Evolutionary conservation across 2,113 vertebrate species (phyloP), one percentile per base, ranked within the genome.

Genomic region (Gallinago media): DNA sequence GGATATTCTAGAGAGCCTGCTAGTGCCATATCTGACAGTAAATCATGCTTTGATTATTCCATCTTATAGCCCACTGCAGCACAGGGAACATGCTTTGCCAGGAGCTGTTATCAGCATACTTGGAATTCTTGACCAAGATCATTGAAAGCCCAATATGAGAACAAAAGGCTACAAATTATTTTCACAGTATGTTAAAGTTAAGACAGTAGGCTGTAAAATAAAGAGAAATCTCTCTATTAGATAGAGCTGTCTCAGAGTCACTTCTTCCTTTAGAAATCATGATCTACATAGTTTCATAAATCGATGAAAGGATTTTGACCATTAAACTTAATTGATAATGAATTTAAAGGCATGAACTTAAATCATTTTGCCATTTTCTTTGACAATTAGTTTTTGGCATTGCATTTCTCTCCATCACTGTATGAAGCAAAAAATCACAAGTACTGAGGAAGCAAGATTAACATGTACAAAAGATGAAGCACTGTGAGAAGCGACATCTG

Each of bases 261-360:
- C 88, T 97, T 95, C 95, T 97, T 97, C 95, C 94, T 97, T 95
- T 94, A 91, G 94, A 97, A 98, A 97, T 96, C 94, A 97, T 94
- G 93, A 98, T 97, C 96, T 97, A 95, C 95, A 95, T 34, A 86
- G 77, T 96, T 98, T 93, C 91, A 96, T 96, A 95, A 98, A 96
- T 96, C 54, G 55, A 97, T 96, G 49, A 94, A 97, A 96, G 91
- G 92, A 85, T 97, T 97, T 96, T 98, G 97, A 97, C 97, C 89
- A 94, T 97, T 97, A 96, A 98, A 97, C 79, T 97, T 97, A 97
- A 98, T 97, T 98, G 97, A 97, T 97, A 95, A 65, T 96, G 94
- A 97, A 98, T 97, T 97, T 96, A 95, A 94, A 97, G 72, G 55
- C 94, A 95, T 76, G 72, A 78, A 77, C 92, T 97, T 97, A 86